Percentiles rank a stretch among this genome's conserved stretches.
These are phyloP conservation scores for Philypnodon macrostomus DNA, from an alignment of 2,797 vertebrate species.

Conservation along the genomic window DNA sequence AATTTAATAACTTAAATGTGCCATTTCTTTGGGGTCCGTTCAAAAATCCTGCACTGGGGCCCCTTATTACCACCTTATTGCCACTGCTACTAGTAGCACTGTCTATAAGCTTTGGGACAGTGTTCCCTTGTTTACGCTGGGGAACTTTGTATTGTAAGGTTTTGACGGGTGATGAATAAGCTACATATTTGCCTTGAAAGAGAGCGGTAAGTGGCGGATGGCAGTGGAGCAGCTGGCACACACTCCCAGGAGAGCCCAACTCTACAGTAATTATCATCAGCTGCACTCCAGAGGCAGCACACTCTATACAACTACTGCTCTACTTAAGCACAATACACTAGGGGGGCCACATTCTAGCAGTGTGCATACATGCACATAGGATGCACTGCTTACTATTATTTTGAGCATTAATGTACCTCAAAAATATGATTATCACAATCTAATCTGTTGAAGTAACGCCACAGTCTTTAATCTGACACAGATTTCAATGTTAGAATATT, in stretches of 20 bases:
- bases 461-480: too few species aligned
- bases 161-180: conserved; percentile 37
- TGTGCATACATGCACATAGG: conserved; percentile 18
- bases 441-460: too few species aligned
- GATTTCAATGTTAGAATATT: too few species aligned
- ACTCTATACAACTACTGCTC: conserved; percentile 52
- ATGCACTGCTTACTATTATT: conserved; percentile 11
- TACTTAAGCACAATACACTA: conserved; percentile 37
- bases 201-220: conserved; percentile 38
- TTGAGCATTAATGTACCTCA: too few species aligned
- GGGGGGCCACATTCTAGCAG: conserved; percentile 9
- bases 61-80: too few species aligned
- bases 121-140: not conserved
- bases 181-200: conserved; percentile 39
- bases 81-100: too few species aligned
- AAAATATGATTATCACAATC: too few species aligned
- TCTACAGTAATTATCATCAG: conserved; percentile 80
- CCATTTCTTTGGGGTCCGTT: too few species aligned
- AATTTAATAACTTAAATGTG: too few species aligned
- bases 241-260: conserved; percentile 60
- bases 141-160: conserved; percentile 1
- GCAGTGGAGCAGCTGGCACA: conserved; percentile 50
- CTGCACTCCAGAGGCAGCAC: conserved; percentile 61
- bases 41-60: too few species aligned
- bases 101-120: not conserved